phyloP scores from a whole-genome alignment of 2,113 vertebrate species.

The Thinocorus orbignyianus region DNA sequence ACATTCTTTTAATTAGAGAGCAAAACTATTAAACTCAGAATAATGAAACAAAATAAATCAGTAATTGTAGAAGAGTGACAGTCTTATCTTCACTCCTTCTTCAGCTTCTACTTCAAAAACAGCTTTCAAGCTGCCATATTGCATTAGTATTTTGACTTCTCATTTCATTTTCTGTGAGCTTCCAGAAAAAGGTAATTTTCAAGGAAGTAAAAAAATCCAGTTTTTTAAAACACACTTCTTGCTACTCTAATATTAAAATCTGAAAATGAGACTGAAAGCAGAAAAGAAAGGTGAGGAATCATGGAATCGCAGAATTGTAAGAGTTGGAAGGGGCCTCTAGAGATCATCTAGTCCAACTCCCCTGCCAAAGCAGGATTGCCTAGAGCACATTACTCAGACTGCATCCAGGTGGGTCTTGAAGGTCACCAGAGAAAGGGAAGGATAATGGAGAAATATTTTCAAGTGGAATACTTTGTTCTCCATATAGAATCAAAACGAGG shows the following conservation, averaged over 20 bases:
- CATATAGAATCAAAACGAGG: background rate
- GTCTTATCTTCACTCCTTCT: background rate
- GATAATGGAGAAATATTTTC: background rate
- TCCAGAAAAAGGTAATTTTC: background rate
- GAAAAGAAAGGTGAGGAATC: background rate
- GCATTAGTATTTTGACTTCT: background rate
- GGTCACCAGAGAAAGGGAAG: background rate
- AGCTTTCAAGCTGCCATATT: background rate
- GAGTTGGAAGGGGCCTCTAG: too few relatives aligned
- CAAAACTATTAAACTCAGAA: background rate
- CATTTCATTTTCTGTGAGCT: background rate
- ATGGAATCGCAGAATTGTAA: too few relatives aligned
- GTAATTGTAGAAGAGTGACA: background rate
- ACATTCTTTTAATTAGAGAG: background rate
- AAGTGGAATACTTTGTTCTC: background rate
- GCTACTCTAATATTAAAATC: background rate
- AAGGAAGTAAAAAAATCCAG: background rate
- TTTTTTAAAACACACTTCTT: background rate
- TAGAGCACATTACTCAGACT: too few relatives aligned
- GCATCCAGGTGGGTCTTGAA: too few relatives aligned
- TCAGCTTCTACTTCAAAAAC: background rate
- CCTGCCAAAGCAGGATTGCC: too few relatives aligned
- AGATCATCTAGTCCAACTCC: too few relatives aligned
- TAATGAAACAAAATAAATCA: constrained; percentile 25
- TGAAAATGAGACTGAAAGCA: background rate